A percentile compares a stretch with the other conserved stretches of the same genome.
Evolutionary conservation across 2,797 vertebrate genomes (phyloP).

Genomic region (Esox lucius): DNA sequence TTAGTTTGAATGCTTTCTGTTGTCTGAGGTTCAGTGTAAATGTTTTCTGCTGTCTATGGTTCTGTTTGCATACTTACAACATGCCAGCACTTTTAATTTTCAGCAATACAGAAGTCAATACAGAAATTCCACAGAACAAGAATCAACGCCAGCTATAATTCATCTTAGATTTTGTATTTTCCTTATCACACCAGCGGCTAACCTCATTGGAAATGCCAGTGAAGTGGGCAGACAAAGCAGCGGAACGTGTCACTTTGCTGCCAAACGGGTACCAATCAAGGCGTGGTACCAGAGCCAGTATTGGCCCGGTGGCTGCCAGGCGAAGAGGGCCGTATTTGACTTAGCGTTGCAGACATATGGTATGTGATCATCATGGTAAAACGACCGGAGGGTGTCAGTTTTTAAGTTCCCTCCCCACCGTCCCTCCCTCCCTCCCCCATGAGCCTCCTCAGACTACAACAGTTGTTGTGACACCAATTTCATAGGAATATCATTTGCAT

Average conservation of each 20-base stretch:
- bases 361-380: constrained; percentile 45
- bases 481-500: too few species aligned
- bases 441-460: not conserved
- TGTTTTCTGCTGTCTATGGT: too few species aligned
- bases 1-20: not conserved
- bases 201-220: not conserved
- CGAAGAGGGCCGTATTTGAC: constrained; percentile 57
- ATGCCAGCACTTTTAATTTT: not conserved
- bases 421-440: too few species aligned
- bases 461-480: not conserved
- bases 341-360: constrained; percentile 69
- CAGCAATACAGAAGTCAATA: not conserved
- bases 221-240: constrained; percentile 40
- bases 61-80: not conserved
- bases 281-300: constrained; percentile 43
- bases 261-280: constrained; percentile 45
- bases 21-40: too few species aligned
- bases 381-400: constrained; percentile 31
- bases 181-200: not conserved
- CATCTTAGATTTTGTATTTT: too few species aligned
- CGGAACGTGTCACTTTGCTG: constrained; percentile 31
- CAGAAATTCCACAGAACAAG: too few species aligned
- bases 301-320: constrained; percentile 45
- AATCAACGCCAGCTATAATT: too few species aligned
- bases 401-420: not conserved